These are phyloP conservation scores for Sinelater perroti DNA, from an alignment of 2,888 invertebrate species.

Conservation along the genomic window DNA sequence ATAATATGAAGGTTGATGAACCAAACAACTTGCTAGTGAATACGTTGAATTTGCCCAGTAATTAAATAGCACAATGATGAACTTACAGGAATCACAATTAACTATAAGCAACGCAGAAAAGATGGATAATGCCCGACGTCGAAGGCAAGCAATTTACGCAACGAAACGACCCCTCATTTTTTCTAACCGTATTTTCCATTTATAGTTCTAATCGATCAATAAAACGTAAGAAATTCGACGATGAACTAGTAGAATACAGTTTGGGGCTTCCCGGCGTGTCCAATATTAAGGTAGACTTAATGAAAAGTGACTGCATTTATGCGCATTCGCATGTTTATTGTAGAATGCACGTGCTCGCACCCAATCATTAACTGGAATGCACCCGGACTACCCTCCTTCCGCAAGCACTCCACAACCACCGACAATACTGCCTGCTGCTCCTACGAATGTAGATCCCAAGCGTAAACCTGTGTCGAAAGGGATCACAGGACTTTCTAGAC, in stretches of 20 bases:
- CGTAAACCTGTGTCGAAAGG: slow-evolving; percentile 61
- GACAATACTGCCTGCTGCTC: slow-evolving; percentile 53
- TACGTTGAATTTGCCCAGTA: neutral
- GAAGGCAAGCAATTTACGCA: slow-evolving; percentile 55
- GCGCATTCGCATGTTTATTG: too few relatives aligned
- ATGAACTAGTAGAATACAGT: slow-evolving; percentile 95
- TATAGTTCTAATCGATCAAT: slow-evolving; percentile 91
- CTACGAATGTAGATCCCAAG: slow-evolving; percentile 52
- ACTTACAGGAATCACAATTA: slow-evolving; percentile 50
- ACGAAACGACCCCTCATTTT: neutral
- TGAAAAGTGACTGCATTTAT: too few relatives aligned
- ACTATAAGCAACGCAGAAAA: slow-evolving; percentile 44
- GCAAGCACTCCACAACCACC: slow-evolving; percentile 55
- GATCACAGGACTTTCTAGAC: slow-evolving; percentile 58
- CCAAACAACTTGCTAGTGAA: neutral
- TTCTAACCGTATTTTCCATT: slow-evolving; percentile 16
- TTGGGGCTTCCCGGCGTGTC: slow-evolving; percentile 70
- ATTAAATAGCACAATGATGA: slow-evolving; percentile 33
- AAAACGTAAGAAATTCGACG: slow-evolving; percentile 94
- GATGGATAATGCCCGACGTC: slow-evolving; percentile 54
- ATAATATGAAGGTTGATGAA: neutral
- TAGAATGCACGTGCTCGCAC: slow-evolving; percentile 58
- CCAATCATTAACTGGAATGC: slow-evolving; percentile 53
- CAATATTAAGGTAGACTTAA: slow-evolving; percentile 57
- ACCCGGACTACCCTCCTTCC: slow-evolving; percentile 53